phyloP scores from a whole-genome alignment of 2,797 vertebrate genomes.

The Champsocephalus gunnari region DNA sequence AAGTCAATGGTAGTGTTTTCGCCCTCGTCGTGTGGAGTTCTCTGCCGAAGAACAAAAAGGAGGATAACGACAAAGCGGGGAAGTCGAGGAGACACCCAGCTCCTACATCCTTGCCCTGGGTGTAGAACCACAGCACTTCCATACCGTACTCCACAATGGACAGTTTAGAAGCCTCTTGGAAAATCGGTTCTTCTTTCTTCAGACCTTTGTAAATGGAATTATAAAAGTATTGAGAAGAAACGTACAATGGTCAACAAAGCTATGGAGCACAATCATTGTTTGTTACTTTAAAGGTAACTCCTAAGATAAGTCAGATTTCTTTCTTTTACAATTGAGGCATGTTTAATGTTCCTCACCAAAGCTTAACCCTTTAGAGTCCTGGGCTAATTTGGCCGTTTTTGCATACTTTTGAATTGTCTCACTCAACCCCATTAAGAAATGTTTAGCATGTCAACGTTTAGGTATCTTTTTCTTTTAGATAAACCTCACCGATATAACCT shows the following conservation, averaged over 20 bases:
- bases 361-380: no score
- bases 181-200: background rate
- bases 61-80: conserved; percentile 43
- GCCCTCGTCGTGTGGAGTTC: conserved; percentile 42
- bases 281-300: background rate
- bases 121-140: background rate
- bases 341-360: no score
- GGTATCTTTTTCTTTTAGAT: no score
- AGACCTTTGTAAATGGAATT: background rate
- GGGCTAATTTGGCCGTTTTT: no score
- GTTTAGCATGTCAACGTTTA: no score
- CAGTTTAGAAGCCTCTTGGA: conserved; percentile 7
- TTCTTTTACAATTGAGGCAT: background rate
- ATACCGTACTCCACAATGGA: background rate
- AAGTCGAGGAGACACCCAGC: conserved; percentile 26
- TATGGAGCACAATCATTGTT: background rate
- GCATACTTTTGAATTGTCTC: no score
- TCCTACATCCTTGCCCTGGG: conserved; percentile 11
- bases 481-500: no score
- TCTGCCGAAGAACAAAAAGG: conserved; percentile 59
- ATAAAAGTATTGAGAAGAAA: background rate
- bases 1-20: conserved; percentile 55
- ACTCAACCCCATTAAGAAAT: no score
- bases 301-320: background rate
- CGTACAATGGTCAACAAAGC: background rate